A percentile compares a stretch with the other conserved stretches of the same genome.
Evolutionary conservation across 2,888 invertebrate species (phyloP).

Genomic region (Caenorhabditis sulstoni): DNA sequence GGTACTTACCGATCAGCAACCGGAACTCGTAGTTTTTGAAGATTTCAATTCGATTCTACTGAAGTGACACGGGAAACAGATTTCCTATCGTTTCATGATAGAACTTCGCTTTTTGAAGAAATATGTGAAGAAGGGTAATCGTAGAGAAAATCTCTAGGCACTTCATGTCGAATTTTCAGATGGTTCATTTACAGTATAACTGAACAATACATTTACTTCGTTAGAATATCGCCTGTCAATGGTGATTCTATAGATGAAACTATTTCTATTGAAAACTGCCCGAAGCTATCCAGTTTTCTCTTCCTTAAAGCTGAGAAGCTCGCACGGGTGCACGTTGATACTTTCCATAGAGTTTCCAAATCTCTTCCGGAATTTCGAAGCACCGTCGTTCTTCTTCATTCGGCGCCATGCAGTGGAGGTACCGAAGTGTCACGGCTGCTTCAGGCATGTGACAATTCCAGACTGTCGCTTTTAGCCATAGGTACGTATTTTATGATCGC

Average conservation of each 20-base stretch:
- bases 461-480: slow-evolving; percentile 42
- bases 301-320: slow-evolving; percentile 59
- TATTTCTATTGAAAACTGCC: slow-evolving; percentile 46
- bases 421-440: slow-evolving; percentile 52
- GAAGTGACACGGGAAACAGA: slow-evolving; percentile 43
- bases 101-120: slow-evolving; percentile 46
- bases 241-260: slow-evolving; percentile 26
- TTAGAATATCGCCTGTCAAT: slow-evolving; percentile 35
- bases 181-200: slow-evolving; percentile 66
- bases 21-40: slow-evolving; percentile 4
- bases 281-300: slow-evolving; percentile 44
- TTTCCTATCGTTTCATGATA: slow-evolving; percentile 40
- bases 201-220: slow-evolving; percentile 59
- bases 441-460: slow-evolving; percentile 58
- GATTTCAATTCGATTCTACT: slow-evolving; percentile 44
- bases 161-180: slow-evolving; percentile 35
- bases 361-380: slow-evolving; percentile 39
- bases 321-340: slow-evolving; percentile 56
- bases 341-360: slow-evolving; percentile 37
- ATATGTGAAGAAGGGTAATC: slow-evolving; percentile 53
- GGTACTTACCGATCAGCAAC: slow-evolving; percentile 25
- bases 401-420: slow-evolving; percentile 52
- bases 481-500: slow-evolving; percentile 12
- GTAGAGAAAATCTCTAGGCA: not conserved
- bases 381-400: slow-evolving; percentile 52